phyloP scores from a whole-genome alignment of 2,113 vertebrate species.

The Brachionichthys hirsutus region DNA sequence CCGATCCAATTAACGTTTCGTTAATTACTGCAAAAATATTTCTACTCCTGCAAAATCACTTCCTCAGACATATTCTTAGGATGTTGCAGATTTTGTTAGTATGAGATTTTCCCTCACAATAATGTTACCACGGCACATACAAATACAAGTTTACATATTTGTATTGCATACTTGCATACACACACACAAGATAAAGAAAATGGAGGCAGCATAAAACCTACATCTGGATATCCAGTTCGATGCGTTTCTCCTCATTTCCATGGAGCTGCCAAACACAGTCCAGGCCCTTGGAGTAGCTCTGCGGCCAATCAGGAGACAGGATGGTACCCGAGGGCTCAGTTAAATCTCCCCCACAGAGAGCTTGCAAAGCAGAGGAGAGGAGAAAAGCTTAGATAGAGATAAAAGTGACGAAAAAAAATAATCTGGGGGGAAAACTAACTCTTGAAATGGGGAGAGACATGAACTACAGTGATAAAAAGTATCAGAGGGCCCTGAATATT shows the following conservation, averaged over 20 bases:
- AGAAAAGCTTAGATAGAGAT: constrained; percentile 7
- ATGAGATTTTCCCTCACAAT: not conserved
- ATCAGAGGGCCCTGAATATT: no score
- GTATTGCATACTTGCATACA: not conserved
- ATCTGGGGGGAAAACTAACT: not conserved
- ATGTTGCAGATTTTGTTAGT: not conserved
- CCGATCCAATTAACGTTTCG: no score
- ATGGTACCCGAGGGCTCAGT: constrained; percentile 84
- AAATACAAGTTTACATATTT: not conserved
- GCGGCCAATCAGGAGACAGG: constrained; percentile 91
- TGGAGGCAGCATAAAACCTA: constrained; percentile 59
- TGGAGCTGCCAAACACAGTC: constrained; percentile 92
- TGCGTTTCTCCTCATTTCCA: constrained; percentile 87
- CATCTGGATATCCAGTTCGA: constrained; percentile 90
- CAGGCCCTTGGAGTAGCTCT: constrained; percentile 88
- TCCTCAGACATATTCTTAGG: not conserved
- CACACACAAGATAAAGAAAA: no score
- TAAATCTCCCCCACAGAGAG: constrained; percentile 88
- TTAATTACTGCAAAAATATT: not conserved
- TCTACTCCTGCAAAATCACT: not conserved
- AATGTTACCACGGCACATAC: no score
- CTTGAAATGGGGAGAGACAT: constrained; percentile 2
- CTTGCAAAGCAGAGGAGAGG: constrained; percentile 58
- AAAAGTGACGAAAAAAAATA: constrained; percentile 3
- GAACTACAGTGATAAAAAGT: not conserved